Percentiles rank a stretch among this genome's conserved stretches.
phyloP scores from a whole-genome alignment of 1,140 invertebrate genomes.

The Brachionus rubens region DNA sequence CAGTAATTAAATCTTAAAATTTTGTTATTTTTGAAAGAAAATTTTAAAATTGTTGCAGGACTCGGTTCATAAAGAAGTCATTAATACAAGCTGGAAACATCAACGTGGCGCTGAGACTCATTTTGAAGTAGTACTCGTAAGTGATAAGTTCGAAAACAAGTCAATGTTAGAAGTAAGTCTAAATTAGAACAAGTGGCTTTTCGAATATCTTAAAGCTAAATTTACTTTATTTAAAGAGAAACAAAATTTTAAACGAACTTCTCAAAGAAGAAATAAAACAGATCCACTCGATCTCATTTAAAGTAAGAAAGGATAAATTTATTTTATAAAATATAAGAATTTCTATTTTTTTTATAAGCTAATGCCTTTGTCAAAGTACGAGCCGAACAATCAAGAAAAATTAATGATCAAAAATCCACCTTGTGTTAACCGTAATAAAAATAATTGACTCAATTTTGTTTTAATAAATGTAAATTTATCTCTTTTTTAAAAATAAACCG shows the following conservation, averaged over 20 bases:
- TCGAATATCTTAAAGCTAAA: neutral
- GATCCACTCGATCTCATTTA: slow-evolving; percentile 40
- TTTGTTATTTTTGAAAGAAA: neutral
- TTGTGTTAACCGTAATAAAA: slow-evolving; percentile 10
- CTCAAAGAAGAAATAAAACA: slow-evolving; percentile 39
- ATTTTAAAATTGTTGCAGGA: neutral
- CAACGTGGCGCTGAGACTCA: slow-evolving; percentile 12
- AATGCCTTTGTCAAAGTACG: neutral
- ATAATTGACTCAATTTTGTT: neutral
- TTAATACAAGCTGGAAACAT: slow-evolving; percentile 43
- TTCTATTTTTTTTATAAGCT: neutral
- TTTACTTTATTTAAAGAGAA: slow-evolving; percentile 18
- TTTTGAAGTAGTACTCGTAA: slow-evolving; percentile 32
- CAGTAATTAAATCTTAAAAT: slow-evolving; percentile 23
- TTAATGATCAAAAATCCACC: slow-evolving; percentile 8
- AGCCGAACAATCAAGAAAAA: neutral
- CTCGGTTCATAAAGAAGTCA: neutral
- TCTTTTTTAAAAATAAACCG: neutral
- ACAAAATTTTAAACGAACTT: slow-evolving; percentile 19
- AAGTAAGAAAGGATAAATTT: neutral
- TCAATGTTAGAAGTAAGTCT: slow-evolving; percentile 18
- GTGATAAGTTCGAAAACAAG: slow-evolving; percentile 40
- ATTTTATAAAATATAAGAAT: neutral
- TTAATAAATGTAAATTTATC: neutral
- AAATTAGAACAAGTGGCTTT: neutral